phyloP scores from a whole-genome alignment of 2,888 invertebrate genomes.

The Tetropium fuscum region DNA sequence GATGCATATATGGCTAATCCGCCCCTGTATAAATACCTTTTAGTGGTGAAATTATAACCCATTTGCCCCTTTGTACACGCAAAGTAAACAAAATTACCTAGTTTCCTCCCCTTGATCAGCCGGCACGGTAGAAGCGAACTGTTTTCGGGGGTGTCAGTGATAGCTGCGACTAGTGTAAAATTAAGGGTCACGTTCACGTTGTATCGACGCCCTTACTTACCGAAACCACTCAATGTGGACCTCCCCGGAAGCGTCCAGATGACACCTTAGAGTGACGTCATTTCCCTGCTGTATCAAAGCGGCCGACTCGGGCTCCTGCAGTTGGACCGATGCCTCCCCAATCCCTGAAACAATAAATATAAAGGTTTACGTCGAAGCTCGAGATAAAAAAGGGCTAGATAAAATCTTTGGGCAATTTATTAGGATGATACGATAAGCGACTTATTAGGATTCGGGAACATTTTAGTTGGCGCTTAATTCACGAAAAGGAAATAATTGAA shows the following conservation, averaged over 20 bases:
- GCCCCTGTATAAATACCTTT: neutral
- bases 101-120: constrained; percentile 21
- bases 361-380: constrained; percentile 2
- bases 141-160: constrained; percentile 24
- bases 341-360: constrained; percentile 69
- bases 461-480: too few relatives aligned
- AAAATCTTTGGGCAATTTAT: too few relatives aligned
- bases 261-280: constrained; percentile 73
- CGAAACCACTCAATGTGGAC: constrained; percentile 77
- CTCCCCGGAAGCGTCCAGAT: constrained; percentile 75
- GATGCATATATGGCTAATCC: too few relatives aligned
- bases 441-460: too few relatives aligned
- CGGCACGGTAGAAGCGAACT: constrained; percentile 18
- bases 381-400: too few relatives aligned
- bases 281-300: constrained; percentile 66
- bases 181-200: constrained; percentile 23
- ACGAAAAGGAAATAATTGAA: too few relatives aligned
- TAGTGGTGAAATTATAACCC: neutral
- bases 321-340: constrained; percentile 70
- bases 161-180: constrained; percentile 21
- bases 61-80: neutral
- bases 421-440: too few relatives aligned
- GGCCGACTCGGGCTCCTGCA: constrained; percentile 70
- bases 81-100: constrained; percentile 21
- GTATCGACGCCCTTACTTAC: constrained; percentile 60